Evolutionary conservation across 2,797 vertebrate genomes (phyloP), one percentile per base, ranked within the genome.

Genomic region (Melanotaenia maccullochi): DNA sequence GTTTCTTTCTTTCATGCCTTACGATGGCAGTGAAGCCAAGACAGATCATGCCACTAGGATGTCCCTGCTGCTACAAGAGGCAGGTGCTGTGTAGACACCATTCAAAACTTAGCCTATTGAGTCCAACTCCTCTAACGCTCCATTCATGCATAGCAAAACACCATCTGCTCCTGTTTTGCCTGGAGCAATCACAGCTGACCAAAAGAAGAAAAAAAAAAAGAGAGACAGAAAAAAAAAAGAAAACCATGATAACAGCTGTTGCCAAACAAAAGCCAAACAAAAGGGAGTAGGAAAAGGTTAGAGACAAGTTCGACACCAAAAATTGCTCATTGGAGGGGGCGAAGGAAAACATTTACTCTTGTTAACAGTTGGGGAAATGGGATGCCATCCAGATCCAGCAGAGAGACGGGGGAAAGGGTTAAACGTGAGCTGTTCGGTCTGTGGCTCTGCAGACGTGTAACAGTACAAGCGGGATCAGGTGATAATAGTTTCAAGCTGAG

Each of bases 81-180:
- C 98, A 99, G 98, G 97, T 99, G 98, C 97, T 97, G 95, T 93
- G 96, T 95, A 98, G 97, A 98, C 97, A 97, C 97, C 97, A 99
- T 99, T 99, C 97, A 99, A 93, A 96, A 96, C 95, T 96, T 94
- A 95, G 96, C 96, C 97, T 99, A 99, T 99, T 99, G 96, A 99
- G 94, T 95, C 95, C 94, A 94, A 96, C 96, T 96, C 96, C 95
- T 97, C 96, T 96, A 96, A 96, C 96, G 95, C 95, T 95, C 96
- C 96, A 99, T 99, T 99, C 98, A 99, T 98, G 97, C 97, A 98
- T 97, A 97, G 97, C 97, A 98, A 99, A 99, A 98, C 97, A 98
- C 98, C 98, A 99, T 99, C 97, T 99, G 97, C 97, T 98, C 96
- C 96, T 98, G 97, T 98, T 99, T 97, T 97, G 97, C 98, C 97